Conservation (phyloP, 2,797 vertebrate species). For the Rhinichthys osculus region DNA sequence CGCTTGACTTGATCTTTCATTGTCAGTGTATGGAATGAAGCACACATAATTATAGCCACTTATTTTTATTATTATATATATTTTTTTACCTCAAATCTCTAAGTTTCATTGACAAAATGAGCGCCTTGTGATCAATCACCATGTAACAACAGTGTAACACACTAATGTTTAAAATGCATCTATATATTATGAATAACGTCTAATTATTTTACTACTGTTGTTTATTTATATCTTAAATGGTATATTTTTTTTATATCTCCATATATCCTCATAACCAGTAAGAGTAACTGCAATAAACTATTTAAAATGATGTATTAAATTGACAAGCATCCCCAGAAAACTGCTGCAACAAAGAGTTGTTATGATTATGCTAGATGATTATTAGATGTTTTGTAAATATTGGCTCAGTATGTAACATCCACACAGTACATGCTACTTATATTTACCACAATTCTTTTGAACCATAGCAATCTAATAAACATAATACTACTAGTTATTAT, state of each 20-base stretch:
- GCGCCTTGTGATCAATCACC: not conserved
- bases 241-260: not conserved
- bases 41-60: not conserved
- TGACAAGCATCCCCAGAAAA: not conserved
- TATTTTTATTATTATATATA: too few species aligned
- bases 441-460: not conserved
- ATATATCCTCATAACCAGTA: not conserved
- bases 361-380: not conserved
- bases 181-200: not conserved
- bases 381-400: not conserved
- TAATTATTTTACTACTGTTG: not conserved
- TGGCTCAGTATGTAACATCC: not conserved
- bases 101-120: not conserved
- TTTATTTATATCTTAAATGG: not conserved
- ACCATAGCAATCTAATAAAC: not conserved
- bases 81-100: not conserved
- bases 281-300: not conserved
- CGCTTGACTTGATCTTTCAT: not conserved
- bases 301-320: not conserved
- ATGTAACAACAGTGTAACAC: not conserved
- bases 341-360: not conserved
- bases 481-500: not conserved
- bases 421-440: not conserved
- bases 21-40: not conserved
- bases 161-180: not conserved